phyloP scores from a whole-genome alignment of 2,113 vertebrate species.

The Hassar affinis region DNA sequence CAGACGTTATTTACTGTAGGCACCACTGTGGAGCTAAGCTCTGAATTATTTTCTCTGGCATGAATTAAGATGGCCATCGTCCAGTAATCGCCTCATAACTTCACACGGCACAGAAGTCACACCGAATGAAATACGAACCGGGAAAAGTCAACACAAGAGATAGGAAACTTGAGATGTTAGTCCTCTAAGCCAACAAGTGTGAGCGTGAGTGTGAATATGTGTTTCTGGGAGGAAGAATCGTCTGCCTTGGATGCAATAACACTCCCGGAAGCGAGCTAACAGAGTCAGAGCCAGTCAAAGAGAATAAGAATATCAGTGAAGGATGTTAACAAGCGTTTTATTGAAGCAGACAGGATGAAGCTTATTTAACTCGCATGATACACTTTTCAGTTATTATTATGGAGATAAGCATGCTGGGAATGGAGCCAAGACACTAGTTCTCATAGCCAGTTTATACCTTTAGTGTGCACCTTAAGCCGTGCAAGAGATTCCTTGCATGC shows the following conservation, averaged over 20 bases:
- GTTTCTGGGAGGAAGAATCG: slow-evolving; percentile 5
- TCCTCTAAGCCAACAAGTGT: slow-evolving; percentile 9
- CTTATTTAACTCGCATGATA: slow-evolving; percentile 53
- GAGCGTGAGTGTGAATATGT: slow-evolving; percentile 7
- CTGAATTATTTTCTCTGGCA: slow-evolving; percentile 44
- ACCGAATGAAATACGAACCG: slow-evolving; percentile 24
- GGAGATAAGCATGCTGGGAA: slow-evolving; percentile 43
- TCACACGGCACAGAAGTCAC: not conserved
- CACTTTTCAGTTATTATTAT: slow-evolving; percentile 54
- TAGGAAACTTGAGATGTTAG: slow-evolving; percentile 36
- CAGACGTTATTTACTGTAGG: slow-evolving; percentile 35
- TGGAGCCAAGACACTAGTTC: slow-evolving; percentile 54
- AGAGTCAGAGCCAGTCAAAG: not conserved
- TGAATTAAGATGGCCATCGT: slow-evolving; percentile 22
- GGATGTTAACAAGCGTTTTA: slow-evolving; percentile 53
- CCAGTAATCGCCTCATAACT: slow-evolving; percentile 28
- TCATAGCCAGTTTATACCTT: slow-evolving; percentile 57
- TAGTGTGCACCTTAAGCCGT: slow-evolving; percentile 51
- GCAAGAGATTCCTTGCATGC: slow-evolving; percentile 31
- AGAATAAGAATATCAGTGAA: slow-evolving; percentile 20
- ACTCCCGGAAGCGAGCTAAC: slow-evolving; percentile 4
- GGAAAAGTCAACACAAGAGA: slow-evolving; percentile 38
- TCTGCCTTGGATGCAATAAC: slow-evolving; percentile 7
- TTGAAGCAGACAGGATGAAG: slow-evolving; percentile 48
- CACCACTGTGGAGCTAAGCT: slow-evolving; percentile 27